Base-by-base conservation (phyloP, 1,140 invertebrate species). In the Chironomus striatipennis region DNA sequence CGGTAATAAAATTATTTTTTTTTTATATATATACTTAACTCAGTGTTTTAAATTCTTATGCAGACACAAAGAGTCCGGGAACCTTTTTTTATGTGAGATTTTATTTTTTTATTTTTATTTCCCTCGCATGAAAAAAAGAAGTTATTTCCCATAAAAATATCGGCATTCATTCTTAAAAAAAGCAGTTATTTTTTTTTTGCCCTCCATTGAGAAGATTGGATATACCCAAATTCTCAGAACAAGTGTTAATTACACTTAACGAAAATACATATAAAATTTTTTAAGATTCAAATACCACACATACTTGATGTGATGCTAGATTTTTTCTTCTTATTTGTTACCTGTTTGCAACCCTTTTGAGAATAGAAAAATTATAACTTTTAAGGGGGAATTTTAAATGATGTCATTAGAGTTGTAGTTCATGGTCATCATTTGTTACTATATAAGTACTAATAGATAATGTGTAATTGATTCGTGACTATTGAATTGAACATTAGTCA, bases 1-100 rank as follows among this genome's bases (percentile, higher is more conserved):
- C 65, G 65, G 65, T 70, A 70, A 70, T 70, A 70, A 70, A 70
- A 70, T 20, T 3, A 57, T 12, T 57, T 20, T 70, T n/a, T 18
- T 20, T 70, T 10, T n/a, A 12, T 12, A 1, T 12, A 15, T 10
- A 57, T 57, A 12, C 47, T 57, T 57, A 15, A 57, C n/a, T n/a
- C n/a, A 57, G 47, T 57, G 47, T 57, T 10, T 12, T 57, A 34
- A 34, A 34, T 34, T 34, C 24, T 34, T 34, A 5, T 34, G 24
- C 24, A 34, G 24, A 34, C 24, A 34, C 5, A 34, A 34, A 34
- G 24, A 34, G 24, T 34, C 24, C 24, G 24, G 24, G 24, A 34
- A 34, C 5, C 24, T 2, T 34, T 34, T 34, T 34, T 34, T 34
- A 34, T 34, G 24, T 34, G 24, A 34, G 24, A 34, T 34, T 34